Evolutionary conservation across 2,888 invertebrate species (phyloP).

Genomic region (Tiphia femorata): DNA sequence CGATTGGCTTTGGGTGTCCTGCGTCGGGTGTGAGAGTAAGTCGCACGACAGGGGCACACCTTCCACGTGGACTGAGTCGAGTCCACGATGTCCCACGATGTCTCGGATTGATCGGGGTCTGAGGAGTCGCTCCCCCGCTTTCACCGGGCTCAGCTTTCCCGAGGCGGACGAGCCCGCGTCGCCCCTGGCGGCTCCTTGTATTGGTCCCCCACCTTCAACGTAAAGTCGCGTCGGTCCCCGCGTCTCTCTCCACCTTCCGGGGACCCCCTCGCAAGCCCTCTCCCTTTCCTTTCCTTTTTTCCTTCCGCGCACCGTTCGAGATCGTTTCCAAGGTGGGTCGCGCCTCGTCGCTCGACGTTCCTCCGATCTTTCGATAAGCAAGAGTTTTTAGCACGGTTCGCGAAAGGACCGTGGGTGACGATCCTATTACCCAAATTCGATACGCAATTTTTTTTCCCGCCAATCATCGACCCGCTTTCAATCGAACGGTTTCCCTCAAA

Average conservation of each 20-base stretch:
- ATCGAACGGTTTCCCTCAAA: too few relatives aligned
- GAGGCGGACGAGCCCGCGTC: constrained; percentile 35
- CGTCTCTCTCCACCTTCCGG: constrained; percentile 37
- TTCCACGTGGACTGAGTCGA: constrained; percentile 50
- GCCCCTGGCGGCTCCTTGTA: constrained; percentile 37
- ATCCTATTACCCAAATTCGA: too few relatives aligned
- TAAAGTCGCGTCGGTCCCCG: too few relatives aligned
- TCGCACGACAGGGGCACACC: constrained; percentile 6
- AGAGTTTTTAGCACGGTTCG: too few relatives aligned
- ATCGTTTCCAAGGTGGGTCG: too few relatives aligned
- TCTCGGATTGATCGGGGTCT: constrained; percentile 47
- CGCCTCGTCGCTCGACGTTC: too few relatives aligned
- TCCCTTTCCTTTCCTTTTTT: constrained; percentile 8
- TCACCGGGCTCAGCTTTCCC: constrained; percentile 66
- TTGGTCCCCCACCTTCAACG: constrained; percentile 41
- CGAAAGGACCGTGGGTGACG: too few relatives aligned
- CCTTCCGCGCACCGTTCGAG: background rate
- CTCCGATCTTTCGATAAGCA: too few relatives aligned
- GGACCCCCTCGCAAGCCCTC: constrained; percentile 13
- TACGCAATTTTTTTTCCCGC: too few relatives aligned
- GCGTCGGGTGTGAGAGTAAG: background rate
- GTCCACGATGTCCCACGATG: constrained; percentile 41
- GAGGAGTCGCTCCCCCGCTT: constrained; percentile 52
- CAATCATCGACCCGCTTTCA: too few relatives aligned
- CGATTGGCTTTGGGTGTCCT: too few relatives aligned